Percentiles rank a stretch among this genome's conserved stretches.
Evolutionary conservation across 2,113 vertebrate genomes (phyloP).

Genomic region (Leucosticte australis): DNA sequence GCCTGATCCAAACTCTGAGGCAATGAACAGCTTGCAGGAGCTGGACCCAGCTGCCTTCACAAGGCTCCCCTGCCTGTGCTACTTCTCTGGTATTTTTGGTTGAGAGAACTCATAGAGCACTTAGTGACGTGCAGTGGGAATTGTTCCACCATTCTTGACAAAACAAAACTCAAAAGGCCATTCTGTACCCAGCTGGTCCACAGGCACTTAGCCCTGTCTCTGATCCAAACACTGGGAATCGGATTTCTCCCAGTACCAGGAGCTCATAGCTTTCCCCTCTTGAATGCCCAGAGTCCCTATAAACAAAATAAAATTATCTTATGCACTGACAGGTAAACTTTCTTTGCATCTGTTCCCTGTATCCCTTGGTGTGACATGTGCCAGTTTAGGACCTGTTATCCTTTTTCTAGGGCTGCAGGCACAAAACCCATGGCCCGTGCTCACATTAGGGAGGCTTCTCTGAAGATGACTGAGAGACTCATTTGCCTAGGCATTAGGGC

Average conservation of each 20-base stretch:
- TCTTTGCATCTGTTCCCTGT: neutral
- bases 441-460: neutral
- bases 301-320: neutral
- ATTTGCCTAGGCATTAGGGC: neutral
- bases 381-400: neutral
- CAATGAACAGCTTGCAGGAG: neutral
- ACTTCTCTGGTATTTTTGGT: neutral
- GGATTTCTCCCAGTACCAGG: neutral
- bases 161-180: neutral
- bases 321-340: neutral
- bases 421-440: neutral
- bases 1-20: neutral
- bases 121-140: neutral
- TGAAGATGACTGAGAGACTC: neutral
- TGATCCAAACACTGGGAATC: neutral
- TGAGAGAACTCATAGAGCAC: neutral
- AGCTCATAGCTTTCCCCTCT: neutral
- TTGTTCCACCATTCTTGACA: neutral
- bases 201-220: neutral
- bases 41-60: neutral
- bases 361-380: neutral
- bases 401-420: neutral
- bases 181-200: neutral
- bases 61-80: neutral
- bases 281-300: neutral